Conservation (phyloP, 2,888 invertebrate species). For the Erpobdella octoculata region DNA sequence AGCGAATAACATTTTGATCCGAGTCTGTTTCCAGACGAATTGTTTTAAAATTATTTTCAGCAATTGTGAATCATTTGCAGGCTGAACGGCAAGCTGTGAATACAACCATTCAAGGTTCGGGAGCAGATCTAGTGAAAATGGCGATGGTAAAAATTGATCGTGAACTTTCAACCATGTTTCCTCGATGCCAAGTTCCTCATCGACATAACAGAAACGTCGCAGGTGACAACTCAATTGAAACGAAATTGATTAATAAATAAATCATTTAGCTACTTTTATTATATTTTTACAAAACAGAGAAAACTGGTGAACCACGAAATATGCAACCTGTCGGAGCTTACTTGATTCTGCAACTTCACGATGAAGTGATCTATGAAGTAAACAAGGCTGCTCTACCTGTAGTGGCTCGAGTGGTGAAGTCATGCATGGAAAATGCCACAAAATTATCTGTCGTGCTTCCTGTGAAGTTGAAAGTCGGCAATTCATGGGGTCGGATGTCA, state of each 20-base stretch:
- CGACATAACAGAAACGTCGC: slow-evolving; percentile 14
- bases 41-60: too few species aligned
- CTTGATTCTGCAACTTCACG: slow-evolving; percentile 83
- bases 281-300: too few species aligned
- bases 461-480: slow-evolving; percentile 75
- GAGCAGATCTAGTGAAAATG: slow-evolving; percentile 85
- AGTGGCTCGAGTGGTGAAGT: slow-evolving; percentile 59
- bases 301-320: background rate
- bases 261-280: too few species aligned
- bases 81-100: slow-evolving; percentile 94
- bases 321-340: slow-evolving; percentile 49
- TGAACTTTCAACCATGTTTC: slow-evolving; percentile 55
- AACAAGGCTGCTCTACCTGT: slow-evolving; percentile 54
- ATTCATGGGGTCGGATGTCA: slow-evolving; percentile 63
- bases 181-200: slow-evolving; percentile 37
- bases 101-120: slow-evolving; percentile 89
- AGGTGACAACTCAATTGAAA: too few species aligned
- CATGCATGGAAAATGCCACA: slow-evolving; percentile 72
- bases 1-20: too few species aligned
- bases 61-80: slow-evolving; percentile 52
- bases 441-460: slow-evolving; percentile 69
- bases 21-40: too few species aligned
- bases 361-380: slow-evolving; percentile 89
- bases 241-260: too few species aligned
- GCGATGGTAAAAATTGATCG: slow-evolving; percentile 75